A percentile compares a stretch with the other conserved stretches of the same genome.
These are phyloP conservation scores for Actinostola sp. DNA, from an alignment of 92 coral and sea anemone species.

Conservation along the genomic window DNA sequence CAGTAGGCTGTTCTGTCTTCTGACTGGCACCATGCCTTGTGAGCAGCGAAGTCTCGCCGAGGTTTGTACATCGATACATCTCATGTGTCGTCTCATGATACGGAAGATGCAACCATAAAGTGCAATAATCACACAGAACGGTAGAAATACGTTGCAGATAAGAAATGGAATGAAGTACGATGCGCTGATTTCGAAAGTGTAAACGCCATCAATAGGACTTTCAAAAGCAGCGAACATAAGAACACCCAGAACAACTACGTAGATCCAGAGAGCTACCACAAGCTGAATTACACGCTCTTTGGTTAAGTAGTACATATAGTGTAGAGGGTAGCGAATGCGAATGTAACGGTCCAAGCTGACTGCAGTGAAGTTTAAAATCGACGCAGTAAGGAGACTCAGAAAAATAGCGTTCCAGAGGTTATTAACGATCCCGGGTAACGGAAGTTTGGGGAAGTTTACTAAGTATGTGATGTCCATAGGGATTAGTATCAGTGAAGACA, in stretches of 20 bases:
- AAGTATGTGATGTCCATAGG: conserved; percentile 47
- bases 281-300: conserved; percentile 5
- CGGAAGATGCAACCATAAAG: conserved; percentile 44
- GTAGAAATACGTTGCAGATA: conserved; percentile 35
- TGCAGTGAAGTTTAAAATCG: conserved; percentile 62
- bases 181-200: conserved; percentile 27
- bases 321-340: conserved; percentile 50
- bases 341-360: conserved; percentile 54
- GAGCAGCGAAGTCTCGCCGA: conserved; percentile 16
- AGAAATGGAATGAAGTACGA: conserved; percentile 51
- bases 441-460: conserved; percentile 34
- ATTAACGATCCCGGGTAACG: conserved; percentile 34
- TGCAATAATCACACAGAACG: conserved; percentile 49
- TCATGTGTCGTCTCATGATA: conserved; percentile 33
- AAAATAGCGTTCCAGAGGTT: conserved; percentile 45
- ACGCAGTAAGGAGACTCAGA: conserved; percentile 38
- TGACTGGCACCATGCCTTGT: neutral
- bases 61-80: conserved; percentile 32
- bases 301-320: conserved; percentile 38
- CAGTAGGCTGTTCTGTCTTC: conserved; percentile 39
- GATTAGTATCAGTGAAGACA: conserved; percentile 35
- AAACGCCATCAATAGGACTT: conserved; percentile 29
- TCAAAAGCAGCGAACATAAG: conserved; percentile 53
- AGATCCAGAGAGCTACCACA: conserved; percentile 34
- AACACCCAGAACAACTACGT: conserved; percentile 24